phyloP scores from a whole-genome alignment of 2,888 invertebrate species.

The Ecliptopera silaceata region DNA sequence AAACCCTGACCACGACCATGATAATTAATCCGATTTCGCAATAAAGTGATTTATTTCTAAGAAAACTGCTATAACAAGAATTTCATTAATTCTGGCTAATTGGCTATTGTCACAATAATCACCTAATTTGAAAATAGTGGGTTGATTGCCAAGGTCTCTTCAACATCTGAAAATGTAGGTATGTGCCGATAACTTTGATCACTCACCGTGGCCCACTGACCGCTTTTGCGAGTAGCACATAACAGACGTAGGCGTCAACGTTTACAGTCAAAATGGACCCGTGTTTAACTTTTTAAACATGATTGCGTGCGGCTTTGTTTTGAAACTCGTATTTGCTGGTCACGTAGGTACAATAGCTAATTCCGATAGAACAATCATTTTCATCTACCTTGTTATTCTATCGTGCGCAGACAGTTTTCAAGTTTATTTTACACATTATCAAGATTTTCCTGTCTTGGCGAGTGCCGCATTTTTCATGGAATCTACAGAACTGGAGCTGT shows the following conservation, averaged over 20 bases:
- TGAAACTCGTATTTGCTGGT: conserved; percentile 25
- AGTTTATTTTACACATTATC: conserved; percentile 30
- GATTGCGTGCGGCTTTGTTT: conserved; percentile 32
- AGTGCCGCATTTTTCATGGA: conserved; percentile 41
- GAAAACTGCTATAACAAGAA: not conserved
- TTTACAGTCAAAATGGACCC: conserved; percentile 50
- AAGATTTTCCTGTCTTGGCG: conserved; percentile 32
- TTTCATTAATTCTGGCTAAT: conserved; percentile 17
- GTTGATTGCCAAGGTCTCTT: conserved; percentile 55
- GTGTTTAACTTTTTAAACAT: conserved; percentile 31
- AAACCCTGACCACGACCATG: conserved; percentile 33
- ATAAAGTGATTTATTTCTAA: conserved; percentile 13
- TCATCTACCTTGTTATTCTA: conserved; percentile 15
- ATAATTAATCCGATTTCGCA: conserved; percentile 29
- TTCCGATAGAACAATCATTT: conserved; percentile 17
- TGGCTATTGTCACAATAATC: conserved; percentile 23
- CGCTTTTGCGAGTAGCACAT: conserved; percentile 65
- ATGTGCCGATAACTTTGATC: conserved; percentile 71
- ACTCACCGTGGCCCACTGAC: conserved; percentile 76
- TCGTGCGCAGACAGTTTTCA: conserved; percentile 10
- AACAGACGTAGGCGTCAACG: conserved; percentile 60
- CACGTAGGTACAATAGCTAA: conserved; percentile 17
- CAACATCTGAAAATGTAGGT: conserved; percentile 42
- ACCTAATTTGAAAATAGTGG: conserved; percentile 27
- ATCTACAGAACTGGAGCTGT: conserved; percentile 38